A percentile compares a stretch with the other conserved stretches of the same genome.
Evolutionary conservation across 2,113 vertebrate species (phyloP).

Genomic region (Rostratula benghalensis): DNA sequence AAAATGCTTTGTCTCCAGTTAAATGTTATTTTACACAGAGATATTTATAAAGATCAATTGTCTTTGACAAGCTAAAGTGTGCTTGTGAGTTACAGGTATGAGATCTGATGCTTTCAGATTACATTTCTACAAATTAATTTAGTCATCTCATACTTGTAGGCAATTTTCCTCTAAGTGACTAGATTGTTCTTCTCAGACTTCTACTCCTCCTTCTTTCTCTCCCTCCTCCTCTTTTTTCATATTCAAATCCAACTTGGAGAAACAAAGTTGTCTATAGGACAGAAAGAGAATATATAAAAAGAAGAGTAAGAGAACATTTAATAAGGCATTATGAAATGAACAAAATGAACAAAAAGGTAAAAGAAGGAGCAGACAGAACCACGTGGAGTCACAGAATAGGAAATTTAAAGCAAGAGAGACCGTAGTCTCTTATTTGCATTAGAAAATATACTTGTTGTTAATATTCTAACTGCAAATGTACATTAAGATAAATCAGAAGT

Average conservation of each 20-base stretch:
- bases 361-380: neutral
- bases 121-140: constrained; percentile 43
- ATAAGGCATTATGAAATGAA: neutral
- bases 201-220: constrained; percentile 5
- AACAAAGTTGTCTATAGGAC: neutral
- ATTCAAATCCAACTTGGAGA: neutral
- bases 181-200: constrained; percentile 5
- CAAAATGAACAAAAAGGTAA: neutral
- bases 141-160: constrained; percentile 11
- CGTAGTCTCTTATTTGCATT: neutral
- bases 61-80: constrained; percentile 49
- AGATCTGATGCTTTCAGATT: constrained; percentile 30
- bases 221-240: neutral
- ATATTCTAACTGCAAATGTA: neutral
- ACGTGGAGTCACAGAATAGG: neutral
- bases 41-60: constrained; percentile 44
- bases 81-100: neutral
- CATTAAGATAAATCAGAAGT: neutral
- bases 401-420: neutral
- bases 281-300: neutral
- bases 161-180: constrained; percentile 54
- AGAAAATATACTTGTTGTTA: neutral
- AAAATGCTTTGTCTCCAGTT: constrained; percentile 17
- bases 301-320: neutral
- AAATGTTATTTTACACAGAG: neutral